Evolutionary conservation across 2,113 vertebrate genomes (phyloP).

Genomic region (Alosa alosa): DNA sequence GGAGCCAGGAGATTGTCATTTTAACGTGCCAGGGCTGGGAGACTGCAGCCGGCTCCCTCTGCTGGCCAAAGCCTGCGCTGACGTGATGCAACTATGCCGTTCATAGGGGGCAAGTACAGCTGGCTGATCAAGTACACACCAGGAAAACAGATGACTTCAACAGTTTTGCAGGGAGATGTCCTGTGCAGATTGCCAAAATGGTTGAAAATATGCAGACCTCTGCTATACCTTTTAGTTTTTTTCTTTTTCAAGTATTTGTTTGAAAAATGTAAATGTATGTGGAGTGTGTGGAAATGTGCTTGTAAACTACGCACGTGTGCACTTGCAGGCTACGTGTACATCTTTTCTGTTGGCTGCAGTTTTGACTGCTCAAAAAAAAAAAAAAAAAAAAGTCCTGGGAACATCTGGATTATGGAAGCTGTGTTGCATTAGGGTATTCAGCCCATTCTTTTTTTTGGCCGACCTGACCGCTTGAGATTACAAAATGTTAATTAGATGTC

Average conservation of each 20-base stretch:
- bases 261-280: neutral
- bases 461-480: neutral
- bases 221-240: neutral
- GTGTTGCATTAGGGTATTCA: neutral
- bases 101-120: neutral
- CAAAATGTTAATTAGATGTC: neutral
- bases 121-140: neutral
- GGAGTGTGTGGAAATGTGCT: neutral
- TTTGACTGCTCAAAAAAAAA: neutral
- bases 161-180: constrained; percentile 2
- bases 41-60: constrained; percentile 4
- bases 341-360: neutral
- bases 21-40: neutral
- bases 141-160: constrained; percentile 4
- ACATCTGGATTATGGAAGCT: constrained; percentile 5
- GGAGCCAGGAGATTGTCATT: neutral
- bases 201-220: neutral
- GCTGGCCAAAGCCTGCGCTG: neutral
- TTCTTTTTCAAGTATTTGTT: neutral
- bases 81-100: neutral
- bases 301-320: neutral
- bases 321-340: neutral
- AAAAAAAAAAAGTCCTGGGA: neutral
- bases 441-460: neutral
- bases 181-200: neutral